phyloP scores from a whole-genome alignment of 2,888 invertebrate species.

The Didymodactylos carnosus region DNA sequence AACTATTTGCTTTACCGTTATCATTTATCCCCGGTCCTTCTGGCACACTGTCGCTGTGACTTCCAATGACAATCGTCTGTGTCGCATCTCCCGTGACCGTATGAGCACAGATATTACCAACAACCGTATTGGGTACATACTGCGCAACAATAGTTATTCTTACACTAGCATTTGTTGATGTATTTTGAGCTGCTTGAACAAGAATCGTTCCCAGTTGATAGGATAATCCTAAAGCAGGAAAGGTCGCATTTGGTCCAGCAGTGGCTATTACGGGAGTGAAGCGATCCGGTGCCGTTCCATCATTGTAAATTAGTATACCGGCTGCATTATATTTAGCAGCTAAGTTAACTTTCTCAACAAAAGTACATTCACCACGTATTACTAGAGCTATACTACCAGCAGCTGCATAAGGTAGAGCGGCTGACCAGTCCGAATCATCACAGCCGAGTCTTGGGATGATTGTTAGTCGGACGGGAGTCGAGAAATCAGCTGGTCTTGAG shows the following conservation, averaged over 20 bases:
- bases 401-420: neutral
- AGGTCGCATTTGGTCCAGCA: neutral
- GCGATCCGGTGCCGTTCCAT: neutral
- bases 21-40: neutral
- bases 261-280: neutral
- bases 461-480: neutral
- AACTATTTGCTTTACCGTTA: neutral
- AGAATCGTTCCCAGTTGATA: neutral
- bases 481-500: neutral
- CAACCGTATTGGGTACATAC: neutral
- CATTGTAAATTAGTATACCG: neutral
- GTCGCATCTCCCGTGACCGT: neutral
- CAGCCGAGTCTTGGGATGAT: neutral
- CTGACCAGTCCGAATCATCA: neutral
- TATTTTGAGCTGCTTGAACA: neutral
- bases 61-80: neutral
- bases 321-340: neutral
- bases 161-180: neutral
- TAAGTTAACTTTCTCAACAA: neutral
- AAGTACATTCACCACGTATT: neutral
- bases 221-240: neutral
- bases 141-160: neutral
- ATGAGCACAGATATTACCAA: neutral
- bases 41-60: neutral
- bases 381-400: neutral